Conservation (phyloP, 2,888 invertebrate genomes). For the Eurois occulta region DNA sequence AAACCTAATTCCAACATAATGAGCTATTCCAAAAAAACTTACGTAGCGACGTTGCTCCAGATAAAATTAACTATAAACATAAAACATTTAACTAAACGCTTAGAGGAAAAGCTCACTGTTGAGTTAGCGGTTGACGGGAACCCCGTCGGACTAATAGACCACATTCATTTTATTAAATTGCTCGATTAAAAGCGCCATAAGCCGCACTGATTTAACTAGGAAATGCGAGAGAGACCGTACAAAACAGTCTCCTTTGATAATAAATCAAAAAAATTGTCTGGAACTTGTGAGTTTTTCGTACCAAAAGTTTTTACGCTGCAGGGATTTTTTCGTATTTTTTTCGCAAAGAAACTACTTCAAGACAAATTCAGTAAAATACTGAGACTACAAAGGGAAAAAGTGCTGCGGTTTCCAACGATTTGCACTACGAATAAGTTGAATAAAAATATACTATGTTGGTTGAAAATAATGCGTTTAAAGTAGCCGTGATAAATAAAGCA, state of each 20-base stretch:
- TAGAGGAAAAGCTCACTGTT: constrained; percentile 52
- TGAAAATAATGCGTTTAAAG: constrained; percentile 31
- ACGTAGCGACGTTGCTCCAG: not conserved
- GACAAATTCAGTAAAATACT: constrained; percentile 29
- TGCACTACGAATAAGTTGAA: not conserved
- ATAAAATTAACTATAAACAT: constrained; percentile 51
- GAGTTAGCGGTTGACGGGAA: constrained; percentile 61
- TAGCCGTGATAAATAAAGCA: constrained; percentile 10
- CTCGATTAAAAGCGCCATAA: constrained; percentile 82
- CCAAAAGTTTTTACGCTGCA: constrained; percentile 44
- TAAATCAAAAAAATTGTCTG: constrained; percentile 58
- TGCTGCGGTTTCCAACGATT: not conserved
- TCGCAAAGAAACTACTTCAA: constrained; percentile 31
- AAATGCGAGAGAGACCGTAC: constrained; percentile 58
- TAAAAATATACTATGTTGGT: not conserved
- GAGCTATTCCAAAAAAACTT: not conserved
- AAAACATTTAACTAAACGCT: constrained; percentile 61
- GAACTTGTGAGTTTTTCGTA: constrained; percentile 44
- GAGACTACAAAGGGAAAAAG: constrained; percentile 17
- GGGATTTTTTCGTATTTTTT: constrained; percentile 31
- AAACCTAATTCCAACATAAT: not conserved
- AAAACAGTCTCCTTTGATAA: constrained; percentile 58
- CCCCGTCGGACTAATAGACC: constrained; percentile 71
- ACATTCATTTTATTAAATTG: constrained; percentile 84
- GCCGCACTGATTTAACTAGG: constrained; percentile 74